Evolutionary conservation across 1,140 invertebrate genomes (phyloP).

Genomic region (Drosophila pandora): DNA sequence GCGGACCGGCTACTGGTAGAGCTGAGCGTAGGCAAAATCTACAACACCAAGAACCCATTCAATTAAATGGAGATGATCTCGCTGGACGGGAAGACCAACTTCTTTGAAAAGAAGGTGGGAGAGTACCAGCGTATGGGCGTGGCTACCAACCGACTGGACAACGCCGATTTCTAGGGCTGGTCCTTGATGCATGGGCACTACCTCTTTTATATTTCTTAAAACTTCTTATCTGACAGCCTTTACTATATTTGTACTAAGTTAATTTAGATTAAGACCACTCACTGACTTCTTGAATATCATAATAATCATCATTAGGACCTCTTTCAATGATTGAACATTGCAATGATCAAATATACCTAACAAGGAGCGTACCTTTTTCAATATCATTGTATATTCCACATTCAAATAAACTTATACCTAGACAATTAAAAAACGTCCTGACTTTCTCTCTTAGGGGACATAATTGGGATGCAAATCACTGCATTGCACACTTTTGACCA

Average conservation of each 20-base stretch:
- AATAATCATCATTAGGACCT: constrained; percentile 5
- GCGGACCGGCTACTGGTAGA: constrained; percentile 97
- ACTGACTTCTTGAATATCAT: constrained; percentile 19
- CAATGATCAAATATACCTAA: constrained; percentile 38
- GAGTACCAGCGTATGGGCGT: constrained; percentile 99
- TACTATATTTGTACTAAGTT: constrained; percentile 27
- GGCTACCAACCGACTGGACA: constrained; percentile 88
- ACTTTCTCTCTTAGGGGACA: too few species aligned
- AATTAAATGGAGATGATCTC: constrained; percentile 99
- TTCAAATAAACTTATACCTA: constrained; percentile 55
- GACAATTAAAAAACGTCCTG: too few species aligned
- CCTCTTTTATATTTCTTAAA: constrained; percentile 20
- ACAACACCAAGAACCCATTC: constrained; percentile 97
- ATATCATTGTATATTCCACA: constrained; percentile 71
- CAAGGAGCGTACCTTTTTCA: constrained; percentile 26
- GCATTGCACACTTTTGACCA: too few species aligned
- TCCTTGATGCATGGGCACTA: constrained; percentile 6
- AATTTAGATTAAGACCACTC: constrained; percentile 28
- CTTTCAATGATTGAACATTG: not conserved
- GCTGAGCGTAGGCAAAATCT: constrained; percentile 95
- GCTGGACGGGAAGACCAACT: constrained; percentile 99
- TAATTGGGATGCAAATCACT: too few species aligned
- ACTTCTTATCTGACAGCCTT: not conserved
- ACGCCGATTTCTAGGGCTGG: constrained; percentile 93
- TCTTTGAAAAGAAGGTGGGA: constrained; percentile 99